Evolutionary conservation across 2,113 vertebrate species (phyloP).

Genomic region (Myotis lucifugus): DNA sequence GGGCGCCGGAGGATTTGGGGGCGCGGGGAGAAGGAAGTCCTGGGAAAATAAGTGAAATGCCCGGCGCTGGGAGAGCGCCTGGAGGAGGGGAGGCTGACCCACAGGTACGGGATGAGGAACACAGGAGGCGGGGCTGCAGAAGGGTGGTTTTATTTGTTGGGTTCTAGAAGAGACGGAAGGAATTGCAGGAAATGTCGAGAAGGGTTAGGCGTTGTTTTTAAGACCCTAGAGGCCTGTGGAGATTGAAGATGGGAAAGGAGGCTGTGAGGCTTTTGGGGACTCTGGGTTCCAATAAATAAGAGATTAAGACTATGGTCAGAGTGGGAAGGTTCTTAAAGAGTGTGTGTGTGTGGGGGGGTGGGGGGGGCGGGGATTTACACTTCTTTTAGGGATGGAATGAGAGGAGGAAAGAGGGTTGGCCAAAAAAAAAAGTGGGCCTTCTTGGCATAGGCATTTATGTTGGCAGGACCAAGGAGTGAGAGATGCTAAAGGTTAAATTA

Average conservation of each 20-base stretch:
- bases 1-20: not conserved
- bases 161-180: not conserved
- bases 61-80: accelerated
- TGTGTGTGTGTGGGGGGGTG: not conserved
- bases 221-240: not conserved
- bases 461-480: not conserved
- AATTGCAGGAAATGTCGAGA: not conserved
- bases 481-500: not conserved
- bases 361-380: not conserved
- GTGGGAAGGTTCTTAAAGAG: not conserved
- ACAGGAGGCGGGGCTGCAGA: too few species aligned
- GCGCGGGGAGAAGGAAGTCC: too few species aligned
- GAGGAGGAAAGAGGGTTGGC: not conserved
- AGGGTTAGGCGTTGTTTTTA: not conserved
- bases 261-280: not conserved
- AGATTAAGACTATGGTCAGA: not conserved
- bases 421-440: not conserved
- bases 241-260: not conserved
- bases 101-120: not conserved
- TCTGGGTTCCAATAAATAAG: not conserved
- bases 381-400: not conserved
- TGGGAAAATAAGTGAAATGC: not conserved
- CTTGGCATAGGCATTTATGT: not conserved
- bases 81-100: not conserved
- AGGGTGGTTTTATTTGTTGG: too few species aligned